Conservation (phyloP, 2,113 vertebrate species). For the Laticauda laticaudata region DNA sequence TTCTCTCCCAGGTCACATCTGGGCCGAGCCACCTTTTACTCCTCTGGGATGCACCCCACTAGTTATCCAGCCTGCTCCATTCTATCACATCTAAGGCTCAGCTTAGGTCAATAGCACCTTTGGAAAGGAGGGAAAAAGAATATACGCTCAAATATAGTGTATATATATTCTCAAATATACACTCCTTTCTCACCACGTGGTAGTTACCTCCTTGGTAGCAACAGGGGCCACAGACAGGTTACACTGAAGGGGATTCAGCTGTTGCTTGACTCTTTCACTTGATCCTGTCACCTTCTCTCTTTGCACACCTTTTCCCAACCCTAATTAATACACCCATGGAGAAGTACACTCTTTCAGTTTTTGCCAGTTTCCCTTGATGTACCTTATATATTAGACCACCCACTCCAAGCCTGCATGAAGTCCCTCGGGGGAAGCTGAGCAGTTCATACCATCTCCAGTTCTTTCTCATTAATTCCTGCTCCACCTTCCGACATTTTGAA, state of each 20-base stretch:
- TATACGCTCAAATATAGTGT: too few species aligned
- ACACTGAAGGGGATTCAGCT: not conserved
- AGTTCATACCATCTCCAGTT: not conserved
- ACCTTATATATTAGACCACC: not conserved
- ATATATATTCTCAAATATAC: too few species aligned
- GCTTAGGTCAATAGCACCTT: too few species aligned
- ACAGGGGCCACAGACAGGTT: not conserved
- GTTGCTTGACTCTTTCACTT: not conserved
- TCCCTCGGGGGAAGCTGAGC: not conserved
- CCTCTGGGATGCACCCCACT: too few species aligned
- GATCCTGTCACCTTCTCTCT: not conserved
- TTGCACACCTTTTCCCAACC: not conserved
- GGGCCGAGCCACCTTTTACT: not conserved
- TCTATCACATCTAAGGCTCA: not conserved
- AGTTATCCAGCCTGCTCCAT: not conserved
- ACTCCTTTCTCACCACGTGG: not conserved
- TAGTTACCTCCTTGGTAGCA: not conserved
- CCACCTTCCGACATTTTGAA: not conserved
- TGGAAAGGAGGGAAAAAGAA: too few species aligned
- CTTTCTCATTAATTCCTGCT: not conserved
- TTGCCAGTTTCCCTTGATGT: not conserved
- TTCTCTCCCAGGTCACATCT: not conserved
- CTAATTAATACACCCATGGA: not conserved
- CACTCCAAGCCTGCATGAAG: not conserved
- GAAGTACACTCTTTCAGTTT: not conserved